These are phyloP conservation scores for Tachyglossus aculeatus DNA, from an alignment of 2,797 vertebrate species.

Conservation along the genomic window DNA sequence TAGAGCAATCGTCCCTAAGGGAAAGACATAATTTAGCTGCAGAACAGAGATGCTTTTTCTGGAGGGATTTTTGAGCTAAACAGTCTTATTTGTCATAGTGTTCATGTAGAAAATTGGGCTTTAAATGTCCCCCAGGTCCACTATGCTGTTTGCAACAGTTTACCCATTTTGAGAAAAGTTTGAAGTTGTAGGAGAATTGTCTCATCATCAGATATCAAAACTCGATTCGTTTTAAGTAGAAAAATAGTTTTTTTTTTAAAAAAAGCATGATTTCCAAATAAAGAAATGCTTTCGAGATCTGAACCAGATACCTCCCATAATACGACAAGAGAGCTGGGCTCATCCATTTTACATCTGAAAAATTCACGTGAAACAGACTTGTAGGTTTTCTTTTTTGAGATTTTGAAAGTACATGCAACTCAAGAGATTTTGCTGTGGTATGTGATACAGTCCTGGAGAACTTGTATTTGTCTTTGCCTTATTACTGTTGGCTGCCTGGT, in stretches of 20 bases:
- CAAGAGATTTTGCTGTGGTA: too few species aligned
- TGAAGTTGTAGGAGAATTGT: neutral
- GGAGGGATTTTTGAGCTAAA: too few species aligned
- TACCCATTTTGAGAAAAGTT: neutral
- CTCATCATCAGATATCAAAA: neutral
- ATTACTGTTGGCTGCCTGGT: neutral
- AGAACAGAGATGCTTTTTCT: too few species aligned
- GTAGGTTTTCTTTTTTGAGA: too few species aligned
- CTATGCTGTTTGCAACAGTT: neutral
- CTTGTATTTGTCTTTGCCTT: too few species aligned
- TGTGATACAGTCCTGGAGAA: too few species aligned
- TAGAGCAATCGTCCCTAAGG: too few species aligned
- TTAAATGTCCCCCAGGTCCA: neutral
- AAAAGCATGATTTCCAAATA: neutral
- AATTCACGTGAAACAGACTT: neutral
- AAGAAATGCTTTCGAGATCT: neutral
- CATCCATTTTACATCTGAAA: neutral
- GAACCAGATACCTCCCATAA: neutral
- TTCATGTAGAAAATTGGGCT: too few species aligned
- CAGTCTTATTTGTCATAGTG: too few species aligned
- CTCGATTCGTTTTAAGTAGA: neutral
- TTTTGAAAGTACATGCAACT: too few species aligned
- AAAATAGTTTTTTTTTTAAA: neutral
- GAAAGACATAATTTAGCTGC: too few species aligned
- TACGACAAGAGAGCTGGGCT: neutral